Evolutionary conservation across 2,113 vertebrate species (phyloP).

Genomic region (Austrofundulus limnaeus): DNA sequence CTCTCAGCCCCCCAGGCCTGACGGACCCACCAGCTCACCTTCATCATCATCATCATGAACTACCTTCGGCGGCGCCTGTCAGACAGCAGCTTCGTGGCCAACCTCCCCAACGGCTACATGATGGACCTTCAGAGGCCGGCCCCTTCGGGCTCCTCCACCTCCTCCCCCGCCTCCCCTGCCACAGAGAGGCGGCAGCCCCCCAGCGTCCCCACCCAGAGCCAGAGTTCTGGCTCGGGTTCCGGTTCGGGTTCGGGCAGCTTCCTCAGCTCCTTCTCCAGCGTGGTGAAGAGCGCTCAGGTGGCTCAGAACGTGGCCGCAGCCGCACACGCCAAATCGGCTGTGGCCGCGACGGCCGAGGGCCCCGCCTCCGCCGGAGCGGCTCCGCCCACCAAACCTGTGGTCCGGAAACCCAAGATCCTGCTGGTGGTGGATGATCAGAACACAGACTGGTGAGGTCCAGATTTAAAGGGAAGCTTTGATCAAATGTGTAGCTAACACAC

Average conservation of each 20-base stretch:
- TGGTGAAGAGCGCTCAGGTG: constrained; percentile 88
- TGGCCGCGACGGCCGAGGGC: constrained; percentile 33
- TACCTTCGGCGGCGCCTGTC: constrained; percentile 95
- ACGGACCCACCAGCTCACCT: constrained; percentile 59
- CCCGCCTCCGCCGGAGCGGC: constrained; percentile 32
- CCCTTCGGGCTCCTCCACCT: constrained; percentile 81
- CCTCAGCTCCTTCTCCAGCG: constrained; percentile 94
- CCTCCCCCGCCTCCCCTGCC: constrained; percentile 81
- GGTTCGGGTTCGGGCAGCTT: constrained; percentile 78
- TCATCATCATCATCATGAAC: constrained; percentile 87
- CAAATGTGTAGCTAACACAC: too few species aligned
- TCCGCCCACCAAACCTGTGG: constrained; percentile 56
- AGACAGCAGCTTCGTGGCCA: constrained; percentile 96
- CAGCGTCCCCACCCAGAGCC: constrained; percentile 64
- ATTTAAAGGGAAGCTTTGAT: too few species aligned
- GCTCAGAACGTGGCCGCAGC: constrained; percentile 81
- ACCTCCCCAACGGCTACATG: constrained; percentile 97
- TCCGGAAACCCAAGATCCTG: constrained; percentile 89
- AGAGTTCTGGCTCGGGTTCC: constrained; percentile 59
- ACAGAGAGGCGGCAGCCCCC: constrained; percentile 81
- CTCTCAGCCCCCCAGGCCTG: constrained; percentile 47
- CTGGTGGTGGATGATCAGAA: constrained; percentile 90
- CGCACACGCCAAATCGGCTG: constrained; percentile 79
- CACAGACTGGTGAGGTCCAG: constrained; percentile 91
- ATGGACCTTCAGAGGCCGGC: constrained; percentile 89